Evolutionary conservation across 2,888 invertebrate species (phyloP), one percentile per base, ranked within the genome.

Genomic region (Caenorhabditis becei): DNA sequence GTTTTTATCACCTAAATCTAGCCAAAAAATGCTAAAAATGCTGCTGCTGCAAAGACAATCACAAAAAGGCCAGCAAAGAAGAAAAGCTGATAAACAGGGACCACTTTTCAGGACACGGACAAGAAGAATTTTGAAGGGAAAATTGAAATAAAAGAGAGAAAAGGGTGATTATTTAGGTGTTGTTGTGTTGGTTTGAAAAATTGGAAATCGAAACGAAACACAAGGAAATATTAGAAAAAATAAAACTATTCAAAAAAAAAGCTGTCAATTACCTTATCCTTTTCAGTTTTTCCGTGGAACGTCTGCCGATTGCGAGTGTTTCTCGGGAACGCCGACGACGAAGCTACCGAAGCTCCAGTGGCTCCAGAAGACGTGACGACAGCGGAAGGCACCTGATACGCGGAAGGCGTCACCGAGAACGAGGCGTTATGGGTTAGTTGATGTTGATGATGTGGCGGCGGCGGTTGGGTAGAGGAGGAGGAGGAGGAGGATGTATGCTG

Each of bases 231-330:
- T 10, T 26, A 26, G 53, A 10, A 53, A 53, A 24, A 20, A 24
- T 7, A 24, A 53, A 53, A 11, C 11, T 2, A 23, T 35, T 20
- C 0, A 54, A 66, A 75, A 41, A 20, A 75, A 56, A 28, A 14
- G 37, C 32, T n/a, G n/a, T n/a, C n/a, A 16, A 11, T 18, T 80
- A 87, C 90, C 86, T 87, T 89, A 58, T 86, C 89, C 77, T 88
- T 87, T 77, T 91, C 90, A 24, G 90, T 90, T 72, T 90, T 90
- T 51, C 91, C 91, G 66, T 91, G 91, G 84, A 91, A 91, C 26
- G 91, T 91, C 80, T 90, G 91, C 24, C 91, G 86, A 67, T 89
- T 90, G 2, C 89, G 69, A 8, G 89, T 87, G 63, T 89, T 87
- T 54, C 91, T 72, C 8, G 91, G 88, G 77, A 89, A 89, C 26